Evolutionary conservation across 1,140 invertebrate species (phyloP), one percentile per base, ranked within the genome.

Genomic region (Formica exsecta): DNA sequence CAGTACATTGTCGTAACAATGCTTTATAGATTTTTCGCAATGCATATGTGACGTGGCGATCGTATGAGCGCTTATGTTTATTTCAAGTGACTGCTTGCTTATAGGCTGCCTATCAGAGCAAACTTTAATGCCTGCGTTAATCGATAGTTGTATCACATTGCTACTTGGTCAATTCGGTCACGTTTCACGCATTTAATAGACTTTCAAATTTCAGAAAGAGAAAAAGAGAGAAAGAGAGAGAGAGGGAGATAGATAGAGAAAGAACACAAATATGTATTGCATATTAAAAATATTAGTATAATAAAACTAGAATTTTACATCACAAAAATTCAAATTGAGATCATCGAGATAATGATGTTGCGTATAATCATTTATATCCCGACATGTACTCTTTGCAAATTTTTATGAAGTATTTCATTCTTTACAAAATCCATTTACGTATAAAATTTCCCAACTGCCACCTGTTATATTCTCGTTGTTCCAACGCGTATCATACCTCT

Each of bases 41-140:
- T 83, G 80, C 86, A 90, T 83, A 91, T 89, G 90, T 94, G 94
- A 95, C 94, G 94, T 95, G 94, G 94, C 94, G 89, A 92, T 94
- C 85, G 91, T 80, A 87, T 87, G 77, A 88, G 85, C 89, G 92
- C 89, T 93, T 92, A 93, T 93, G 93, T 93, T 94, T 93, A 93
- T 94, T 94, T 93, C 89, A 93, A 89, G 87, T 74, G 85, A 70
- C 87, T 81, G 90, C 51, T 90, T 89, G 79, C 79, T 83, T 83
- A 83, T 83, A 83, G 79, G 68, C 79, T 74, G 38, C 57, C 79
- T 83, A 83, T 83, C 79, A 48, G 79, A n/a, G 79, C 79, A 83
- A 83, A 83, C 68, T 83, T 74, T 83, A 74, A 83, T 83, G 61
- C 29, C 11, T n/a, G n/a, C 11, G 29, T 70, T 83, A 83, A 83